phyloP scores from a whole-genome alignment of 2,113 vertebrate genomes.

The Ptychochromis oligacanthus region DNA sequence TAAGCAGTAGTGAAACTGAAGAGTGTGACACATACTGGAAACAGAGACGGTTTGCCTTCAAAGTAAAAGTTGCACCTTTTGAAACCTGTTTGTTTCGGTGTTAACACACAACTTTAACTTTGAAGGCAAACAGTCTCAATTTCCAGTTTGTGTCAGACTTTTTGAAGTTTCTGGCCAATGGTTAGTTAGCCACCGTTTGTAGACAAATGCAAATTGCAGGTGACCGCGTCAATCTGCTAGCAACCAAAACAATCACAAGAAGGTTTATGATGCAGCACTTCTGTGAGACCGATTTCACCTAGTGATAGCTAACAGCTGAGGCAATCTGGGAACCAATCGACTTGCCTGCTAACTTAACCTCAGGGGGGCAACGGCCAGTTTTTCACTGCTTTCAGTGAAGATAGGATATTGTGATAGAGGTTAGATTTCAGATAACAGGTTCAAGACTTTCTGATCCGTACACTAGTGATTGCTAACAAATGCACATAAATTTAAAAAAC shows the following conservation, averaged over 20 bases:
- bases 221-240: no score
- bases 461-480: background rate
- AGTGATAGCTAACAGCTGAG: background rate
- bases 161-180: no score
- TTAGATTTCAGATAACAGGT: background rate
- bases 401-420: background rate
- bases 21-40: background rate
- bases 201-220: no score
- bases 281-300: rapidly evolving
- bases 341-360: background rate
- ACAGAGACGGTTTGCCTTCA: background rate
- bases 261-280: no score
- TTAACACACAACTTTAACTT: no score
- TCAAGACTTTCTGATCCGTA: background rate
- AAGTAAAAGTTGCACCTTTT: no score
- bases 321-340: background rate
- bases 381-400: background rate
- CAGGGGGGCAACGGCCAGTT: background rate
- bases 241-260: no score
- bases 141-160: no score
- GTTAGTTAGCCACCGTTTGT: no score
- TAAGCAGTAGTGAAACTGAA: background rate
- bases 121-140: no score
- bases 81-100: no score
- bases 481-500: background rate